Evolutionary conservation across 2,113 vertebrate species (phyloP).

Genomic region (Syngnathus scovelli): DNA sequence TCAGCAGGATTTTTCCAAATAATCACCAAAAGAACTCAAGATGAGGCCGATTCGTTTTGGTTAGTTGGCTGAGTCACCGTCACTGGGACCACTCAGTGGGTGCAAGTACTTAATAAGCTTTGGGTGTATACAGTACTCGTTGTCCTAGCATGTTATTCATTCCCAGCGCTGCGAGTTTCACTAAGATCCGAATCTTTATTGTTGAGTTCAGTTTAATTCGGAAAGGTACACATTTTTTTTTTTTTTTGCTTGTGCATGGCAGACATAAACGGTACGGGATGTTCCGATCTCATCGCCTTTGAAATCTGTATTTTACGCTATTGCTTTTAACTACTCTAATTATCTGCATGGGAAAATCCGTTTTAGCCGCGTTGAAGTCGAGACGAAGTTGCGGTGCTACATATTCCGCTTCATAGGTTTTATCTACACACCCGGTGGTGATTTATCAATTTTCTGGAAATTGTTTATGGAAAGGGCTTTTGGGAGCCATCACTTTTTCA

Average conservation of each 20-base stretch:
- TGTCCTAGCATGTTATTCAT: not conserved
- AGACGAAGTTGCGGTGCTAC: no score
- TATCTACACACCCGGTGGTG: no score
- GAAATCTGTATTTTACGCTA: not conserved
- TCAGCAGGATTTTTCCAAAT: conserved; percentile 23
- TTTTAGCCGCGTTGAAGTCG: no score
- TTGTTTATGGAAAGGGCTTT: no score
- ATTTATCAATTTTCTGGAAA: no score
- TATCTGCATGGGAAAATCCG: no score
- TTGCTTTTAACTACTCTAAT: no score
- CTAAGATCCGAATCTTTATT: not conserved
- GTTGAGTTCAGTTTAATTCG: no score
- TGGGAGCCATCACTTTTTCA: no score
- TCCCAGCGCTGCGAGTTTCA: not conserved
- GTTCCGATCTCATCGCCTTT: not conserved
- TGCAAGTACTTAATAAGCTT: not conserved
- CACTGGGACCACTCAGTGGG: not conserved
- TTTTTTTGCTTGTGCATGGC: not conserved
- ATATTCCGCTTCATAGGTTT: no score
- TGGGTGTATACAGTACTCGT: not conserved
- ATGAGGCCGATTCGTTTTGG: not conserved
- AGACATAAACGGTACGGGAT: not conserved
- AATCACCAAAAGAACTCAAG: conserved; percentile 3
- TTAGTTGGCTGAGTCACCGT: conserved; percentile 10
- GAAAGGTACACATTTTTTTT: no score